These are phyloP conservation scores for Ictalurus furcatus DNA, from an alignment of 2,113 vertebrate genomes.

Conservation along the genomic window DNA sequence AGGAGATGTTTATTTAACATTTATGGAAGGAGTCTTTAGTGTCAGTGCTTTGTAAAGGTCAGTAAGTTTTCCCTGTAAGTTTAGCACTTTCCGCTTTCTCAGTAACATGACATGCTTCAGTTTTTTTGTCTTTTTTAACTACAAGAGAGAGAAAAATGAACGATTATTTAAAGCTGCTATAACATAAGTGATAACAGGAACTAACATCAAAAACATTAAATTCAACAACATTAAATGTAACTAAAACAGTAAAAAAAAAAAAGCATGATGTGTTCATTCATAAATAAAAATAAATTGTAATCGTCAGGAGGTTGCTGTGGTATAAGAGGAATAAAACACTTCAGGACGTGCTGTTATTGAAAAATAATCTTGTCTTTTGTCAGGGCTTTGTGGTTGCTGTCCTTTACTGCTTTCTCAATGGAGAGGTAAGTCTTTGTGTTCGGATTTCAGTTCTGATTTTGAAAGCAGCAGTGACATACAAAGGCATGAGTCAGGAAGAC, in stretches of 20 bases:
- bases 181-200: neutral
- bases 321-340: neutral
- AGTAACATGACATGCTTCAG: neutral
- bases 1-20: neutral
- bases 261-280: neutral
- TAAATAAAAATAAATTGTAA: neutral
- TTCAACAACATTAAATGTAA: neutral
- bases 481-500: neutral
- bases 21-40: neutral
- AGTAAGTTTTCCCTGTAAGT: neutral
- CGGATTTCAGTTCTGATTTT: neutral
- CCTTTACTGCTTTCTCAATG: slow-evolving; percentile 97
- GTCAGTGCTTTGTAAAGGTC: neutral
- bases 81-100: neutral
- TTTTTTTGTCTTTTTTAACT: neutral
- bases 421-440: slow-evolving; percentile 82
- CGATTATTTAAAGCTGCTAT: neutral
- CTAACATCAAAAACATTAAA: neutral
- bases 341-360: neutral
- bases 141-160: neutral
- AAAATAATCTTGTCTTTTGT: slow-evolving; percentile 7
- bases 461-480: neutral
- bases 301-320: neutral
- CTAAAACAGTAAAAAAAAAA: neutral
- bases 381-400: slow-evolving; percentile 97